Base-by-base conservation (phyloP, 2,797 vertebrate genomes). In the Leuciscus waleckii region DNA sequence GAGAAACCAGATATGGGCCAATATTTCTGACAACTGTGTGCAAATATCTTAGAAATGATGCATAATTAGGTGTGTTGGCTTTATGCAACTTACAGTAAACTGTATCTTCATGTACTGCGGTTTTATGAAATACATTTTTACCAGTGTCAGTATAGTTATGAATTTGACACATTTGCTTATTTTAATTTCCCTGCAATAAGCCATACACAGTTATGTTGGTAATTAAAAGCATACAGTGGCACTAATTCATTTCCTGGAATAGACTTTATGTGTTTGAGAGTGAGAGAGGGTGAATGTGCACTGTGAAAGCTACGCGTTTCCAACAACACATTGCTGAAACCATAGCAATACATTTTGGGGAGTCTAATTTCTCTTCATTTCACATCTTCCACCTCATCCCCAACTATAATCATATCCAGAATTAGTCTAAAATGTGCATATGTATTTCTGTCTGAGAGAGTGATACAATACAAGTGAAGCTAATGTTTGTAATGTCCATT, bases 201-300 rank as follows among this genome's bases (percentile, higher is more conserved):
- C n/a, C 69, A 79, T 49, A 74, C 41, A 43, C 61, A 82, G 75
- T 37, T 84, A 71, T 82, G 21, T 41, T 63, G 56, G 63, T 87
- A 89, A 86, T 89, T 84, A 89, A 87, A 89, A 84, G 32, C 75
- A 77, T 56, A 65, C 63, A 41, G 32, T 61, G 29, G 9, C 29
- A 67, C 77, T 80, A 85, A 85, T 83, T 51, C 39, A 41, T 77
- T 85, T 77, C 80, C 54, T 82, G 67, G 65, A 82, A 82, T 41
- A 83, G 71, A 23, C 29, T 21, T 6, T 41, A 16, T 51, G 21
- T 37, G 23, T 46, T 17, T 56, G 21, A 4, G 13, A 3, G 19
- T 21, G 21, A 73, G 46, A 26, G 46, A 54, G 41, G 41, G 58
- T 51, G 29, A 83, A 74, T 74, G 81, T 17, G 70, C 41, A 65